Evolutionary conservation across 2,888 invertebrate species (phyloP).

Genomic region (Nomada ruficornis): DNA sequence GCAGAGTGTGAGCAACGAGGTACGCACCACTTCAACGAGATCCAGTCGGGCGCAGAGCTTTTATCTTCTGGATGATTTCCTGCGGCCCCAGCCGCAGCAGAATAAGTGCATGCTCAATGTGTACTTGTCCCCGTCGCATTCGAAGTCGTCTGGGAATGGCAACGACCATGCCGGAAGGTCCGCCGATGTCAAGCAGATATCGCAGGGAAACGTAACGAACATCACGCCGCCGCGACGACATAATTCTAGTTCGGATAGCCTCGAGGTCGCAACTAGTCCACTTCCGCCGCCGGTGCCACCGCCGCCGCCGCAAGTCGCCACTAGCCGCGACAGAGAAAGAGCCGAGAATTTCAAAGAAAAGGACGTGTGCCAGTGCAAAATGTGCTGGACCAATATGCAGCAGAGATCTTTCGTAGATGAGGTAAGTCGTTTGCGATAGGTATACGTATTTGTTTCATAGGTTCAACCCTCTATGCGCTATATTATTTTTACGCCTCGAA

Average conservation of each 20-base stretch:
- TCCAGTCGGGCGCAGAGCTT: slow-evolving; percentile 84
- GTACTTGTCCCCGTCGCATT: slow-evolving; percentile 80
- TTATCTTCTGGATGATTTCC: slow-evolving; percentile 85
- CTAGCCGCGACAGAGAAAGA: slow-evolving; percentile 71
- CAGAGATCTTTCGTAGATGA: slow-evolving; percentile 82
- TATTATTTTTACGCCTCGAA: too few species aligned
- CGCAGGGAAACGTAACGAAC: slow-evolving; percentile 73
- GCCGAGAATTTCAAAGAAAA: slow-evolving; percentile 77
- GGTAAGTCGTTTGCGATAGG: slow-evolving; percentile 76
- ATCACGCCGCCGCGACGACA: slow-evolving; percentile 82
- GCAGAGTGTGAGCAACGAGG: slow-evolving; percentile 20
- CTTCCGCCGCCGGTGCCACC: slow-evolving; percentile 85
- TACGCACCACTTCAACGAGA: slow-evolving; percentile 71
- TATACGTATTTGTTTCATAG: neutral
- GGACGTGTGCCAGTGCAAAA: slow-evolving; percentile 81
- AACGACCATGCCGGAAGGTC: slow-evolving; percentile 67
- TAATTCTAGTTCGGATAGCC: slow-evolving; percentile 83
- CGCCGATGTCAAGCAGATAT: slow-evolving; percentile 61
- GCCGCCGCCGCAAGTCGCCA: slow-evolving; percentile 80
- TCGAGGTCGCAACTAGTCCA: slow-evolving; percentile 83
- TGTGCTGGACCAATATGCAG: slow-evolving; percentile 81
- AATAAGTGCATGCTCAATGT: slow-evolving; percentile 79
- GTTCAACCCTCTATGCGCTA: too few species aligned
- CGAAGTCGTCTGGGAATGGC: slow-evolving; percentile 62
- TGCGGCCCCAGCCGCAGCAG: slow-evolving; percentile 81